A percentile compares a stretch with the other conserved stretches of the same genome.
Conservation (phyloP, 2,113 vertebrate species). For the Psittacara wagleri region DNA sequence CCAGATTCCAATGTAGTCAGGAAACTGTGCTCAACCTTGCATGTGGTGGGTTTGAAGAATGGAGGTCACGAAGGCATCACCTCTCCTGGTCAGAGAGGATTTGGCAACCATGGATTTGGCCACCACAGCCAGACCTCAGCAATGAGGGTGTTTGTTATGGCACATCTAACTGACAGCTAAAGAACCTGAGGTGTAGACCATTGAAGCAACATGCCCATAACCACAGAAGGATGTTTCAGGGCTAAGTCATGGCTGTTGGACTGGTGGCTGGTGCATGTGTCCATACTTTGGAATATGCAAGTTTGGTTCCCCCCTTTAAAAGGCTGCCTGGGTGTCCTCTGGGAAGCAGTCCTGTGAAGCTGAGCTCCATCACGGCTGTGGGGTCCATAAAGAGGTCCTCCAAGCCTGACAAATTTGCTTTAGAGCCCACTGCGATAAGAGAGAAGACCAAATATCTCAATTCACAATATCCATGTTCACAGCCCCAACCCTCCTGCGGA, state of each 20-base stretch:
- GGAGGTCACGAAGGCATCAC: not conserved
- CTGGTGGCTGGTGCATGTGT: accelerated
- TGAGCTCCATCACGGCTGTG: not conserved
- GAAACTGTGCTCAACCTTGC: not conserved
- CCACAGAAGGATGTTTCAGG: not conserved
- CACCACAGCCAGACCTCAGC: not conserved
- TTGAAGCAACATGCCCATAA: not conserved
- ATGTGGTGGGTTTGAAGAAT: not conserved
- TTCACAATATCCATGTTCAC: not conserved
- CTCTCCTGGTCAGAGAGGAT: accelerated
- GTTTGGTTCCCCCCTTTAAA: not conserved
- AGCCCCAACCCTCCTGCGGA: not conserved
- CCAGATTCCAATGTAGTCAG: not conserved
- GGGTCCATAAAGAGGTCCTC: not conserved
- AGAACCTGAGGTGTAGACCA: not conserved
- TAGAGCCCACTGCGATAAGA: accelerated
- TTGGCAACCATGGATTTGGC: not conserved
- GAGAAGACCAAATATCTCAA: not conserved
- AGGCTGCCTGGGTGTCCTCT: not conserved
- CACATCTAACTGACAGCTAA: not conserved
- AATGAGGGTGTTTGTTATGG: accelerated
- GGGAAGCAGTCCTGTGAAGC: not conserved
- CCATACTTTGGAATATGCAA: not conserved
- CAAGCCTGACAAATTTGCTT: not conserved
- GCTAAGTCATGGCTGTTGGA: not conserved